Conservation (phyloP, 2,113 vertebrate genomes). For the Microcebus lehilahytsara region DNA sequence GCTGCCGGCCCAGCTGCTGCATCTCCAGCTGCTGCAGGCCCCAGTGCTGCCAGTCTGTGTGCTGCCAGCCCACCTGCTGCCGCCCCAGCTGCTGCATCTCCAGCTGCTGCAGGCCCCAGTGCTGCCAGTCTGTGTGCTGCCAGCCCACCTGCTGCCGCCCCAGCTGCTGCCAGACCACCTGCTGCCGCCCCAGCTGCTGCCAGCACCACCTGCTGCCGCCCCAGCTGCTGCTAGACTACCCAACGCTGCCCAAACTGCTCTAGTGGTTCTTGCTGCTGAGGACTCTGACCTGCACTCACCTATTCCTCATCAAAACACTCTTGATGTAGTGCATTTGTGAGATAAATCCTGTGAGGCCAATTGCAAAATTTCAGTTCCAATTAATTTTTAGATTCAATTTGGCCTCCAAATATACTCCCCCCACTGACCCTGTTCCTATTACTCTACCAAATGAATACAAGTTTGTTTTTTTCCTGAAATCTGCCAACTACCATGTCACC, state of each 20-base stretch:
- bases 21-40: not conserved
- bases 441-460: not conserved
- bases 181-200: not conserved
- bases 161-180: not conserved
- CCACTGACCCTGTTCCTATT: no score
- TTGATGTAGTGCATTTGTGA: not conserved
- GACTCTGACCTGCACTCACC: rapidly evolving
- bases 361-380: not conserved
- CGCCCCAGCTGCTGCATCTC: not conserved
- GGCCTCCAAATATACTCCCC: not conserved
- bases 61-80: not conserved
- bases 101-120: not conserved
- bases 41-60: not conserved
- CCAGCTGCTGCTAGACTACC: not conserved
- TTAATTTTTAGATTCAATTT: not conserved
- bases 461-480: not conserved
- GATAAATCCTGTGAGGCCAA: not conserved
- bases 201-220: not conserved
- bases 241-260: not conserved
- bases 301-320: not conserved
- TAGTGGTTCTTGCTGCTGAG: slow-evolving; percentile 39
- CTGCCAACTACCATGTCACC: not conserved
- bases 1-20: not conserved
- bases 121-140: not conserved
- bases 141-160: not conserved